Conservation (phyloP, 2,888 invertebrate genomes). For the Pammene aurita region DNA sequence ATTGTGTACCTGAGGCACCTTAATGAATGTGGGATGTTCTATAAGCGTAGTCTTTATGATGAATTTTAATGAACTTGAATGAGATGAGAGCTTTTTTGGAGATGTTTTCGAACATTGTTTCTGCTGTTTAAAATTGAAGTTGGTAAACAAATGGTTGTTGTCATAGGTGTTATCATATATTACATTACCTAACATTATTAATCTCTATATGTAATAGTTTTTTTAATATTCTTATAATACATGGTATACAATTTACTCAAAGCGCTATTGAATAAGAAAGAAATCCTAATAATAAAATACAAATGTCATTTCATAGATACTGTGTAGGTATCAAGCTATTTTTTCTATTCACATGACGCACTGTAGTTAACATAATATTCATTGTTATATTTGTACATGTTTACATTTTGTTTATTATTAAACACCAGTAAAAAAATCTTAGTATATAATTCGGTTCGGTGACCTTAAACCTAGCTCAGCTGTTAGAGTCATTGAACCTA, state of each 20-base stretch:
- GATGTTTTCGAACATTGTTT: slow-evolving; percentile 28
- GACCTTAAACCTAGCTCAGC: slow-evolving; percentile 39
- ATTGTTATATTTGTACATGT: background rate
- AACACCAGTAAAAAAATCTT: background rate
- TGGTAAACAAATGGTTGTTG: background rate
- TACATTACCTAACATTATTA: too few relatives aligned
- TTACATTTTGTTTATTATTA: background rate
- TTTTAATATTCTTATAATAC: too few relatives aligned
- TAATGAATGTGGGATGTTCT: slow-evolving; percentile 25
- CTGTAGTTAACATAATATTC: too few relatives aligned
- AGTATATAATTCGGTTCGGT: background rate
- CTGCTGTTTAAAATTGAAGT: slow-evolving; percentile 16
- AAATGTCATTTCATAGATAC: too few relatives aligned
- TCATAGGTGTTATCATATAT: background rate
- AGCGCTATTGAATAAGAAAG: background rate
- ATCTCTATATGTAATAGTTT: too few relatives aligned
- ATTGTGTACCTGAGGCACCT: slow-evolving; percentile 13
- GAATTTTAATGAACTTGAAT: slow-evolving; percentile 20
- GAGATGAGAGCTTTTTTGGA: slow-evolving; percentile 11
- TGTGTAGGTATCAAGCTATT: background rate
- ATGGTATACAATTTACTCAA: background rate
- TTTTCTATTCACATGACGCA: too few relatives aligned
- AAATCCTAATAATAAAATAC: background rate
- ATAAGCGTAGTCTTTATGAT: slow-evolving; percentile 16
- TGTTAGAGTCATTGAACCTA: slow-evolving; percentile 45